Base-by-base conservation (phyloP, 2,888 invertebrate species). In the Galerucella pusilla region DNA sequence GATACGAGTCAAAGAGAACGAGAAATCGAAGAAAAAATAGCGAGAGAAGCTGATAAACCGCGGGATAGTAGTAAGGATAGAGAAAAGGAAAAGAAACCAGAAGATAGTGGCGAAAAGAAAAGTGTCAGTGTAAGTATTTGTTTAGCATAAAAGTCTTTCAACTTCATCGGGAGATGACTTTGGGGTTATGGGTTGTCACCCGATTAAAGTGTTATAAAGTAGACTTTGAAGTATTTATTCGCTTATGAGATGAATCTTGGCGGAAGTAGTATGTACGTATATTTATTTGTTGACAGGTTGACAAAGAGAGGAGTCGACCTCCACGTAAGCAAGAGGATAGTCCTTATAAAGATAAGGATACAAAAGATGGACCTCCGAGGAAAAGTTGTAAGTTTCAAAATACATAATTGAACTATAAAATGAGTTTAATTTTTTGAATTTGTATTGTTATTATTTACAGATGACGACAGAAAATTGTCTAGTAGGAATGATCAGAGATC, bases 1-100 rank as follows among this genome's bases (percentile, higher is more conserved):
- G 97, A 98, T 86, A 98, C 98, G 2, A 93, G 96, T 69, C 94
- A 96, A 64, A 92, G 94, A 82, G 97, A 97, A 84, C 90, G 95
- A 71, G 95, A 97, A 89, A 97, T 98, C 79, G 98, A 98, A 85
- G 95, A 96, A 85, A 92, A 96, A 80, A 89, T 97, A 68, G 92
- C 92, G 46, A 93, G 92, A 83, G 90, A 91, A 80, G 77, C 81
- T 49, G 75, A 85, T 78, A 78, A 83, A 78, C 84, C 86, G 9
- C 49, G 83, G 72, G 86, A 86, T 75, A 79, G 75, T 46, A 85
- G 85, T 75, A 84, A 84, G 14, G 85, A 85, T 70, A 73, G 77
- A 61, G 74, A 71, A 46, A 49, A n/a, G 12, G 66, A 70, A 10
- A 74, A 49, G 49, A 66, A 61, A 16, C 12, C 42, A 42, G 63